phyloP scores from a whole-genome alignment of 2,888 invertebrate genomes.

The Dasypolia templi region DNA sequence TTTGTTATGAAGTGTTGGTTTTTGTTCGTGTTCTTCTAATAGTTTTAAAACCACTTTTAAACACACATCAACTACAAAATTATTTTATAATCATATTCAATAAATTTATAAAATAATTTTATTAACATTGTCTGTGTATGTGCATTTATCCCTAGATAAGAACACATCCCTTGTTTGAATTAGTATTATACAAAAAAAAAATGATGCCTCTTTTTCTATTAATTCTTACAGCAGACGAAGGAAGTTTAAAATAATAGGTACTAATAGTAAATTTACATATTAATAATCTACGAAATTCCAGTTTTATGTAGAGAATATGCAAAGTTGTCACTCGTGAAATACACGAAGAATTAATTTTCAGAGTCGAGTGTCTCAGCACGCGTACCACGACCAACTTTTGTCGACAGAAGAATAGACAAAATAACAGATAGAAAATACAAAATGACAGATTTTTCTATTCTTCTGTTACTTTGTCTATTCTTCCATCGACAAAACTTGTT shows the following conservation, averaged over 20 bases:
- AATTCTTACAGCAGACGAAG: not conserved
- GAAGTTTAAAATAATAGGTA: not conserved
- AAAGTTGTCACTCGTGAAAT: slow-evolving; percentile 25
- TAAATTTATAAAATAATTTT: not conserved
- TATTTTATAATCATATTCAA: too few species aligned
- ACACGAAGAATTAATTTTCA: slow-evolving; percentile 30
- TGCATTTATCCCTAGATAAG: too few species aligned
- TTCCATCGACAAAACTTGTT: too few species aligned
- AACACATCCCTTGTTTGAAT: not conserved
- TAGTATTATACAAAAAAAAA: not conserved
- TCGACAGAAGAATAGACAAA: too few species aligned
- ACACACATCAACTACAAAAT: too few species aligned
- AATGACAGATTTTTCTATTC: too few species aligned
- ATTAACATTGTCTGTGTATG: not conserved
- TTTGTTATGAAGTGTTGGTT: not conserved
- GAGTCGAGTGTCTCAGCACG: too few species aligned
- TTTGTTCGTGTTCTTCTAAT: not conserved
- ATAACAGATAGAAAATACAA: too few species aligned
- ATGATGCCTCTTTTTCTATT: too few species aligned
- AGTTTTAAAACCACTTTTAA: not conserved
- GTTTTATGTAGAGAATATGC: slow-evolving; percentile 24
- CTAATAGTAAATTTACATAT: not conserved
- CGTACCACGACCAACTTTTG: too few species aligned
- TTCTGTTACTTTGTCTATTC: too few species aligned
- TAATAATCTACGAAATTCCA: slow-evolving; percentile 10